Conservation (phyloP, 2,113 vertebrate genomes). For the Fulmarus glacialis region DNA sequence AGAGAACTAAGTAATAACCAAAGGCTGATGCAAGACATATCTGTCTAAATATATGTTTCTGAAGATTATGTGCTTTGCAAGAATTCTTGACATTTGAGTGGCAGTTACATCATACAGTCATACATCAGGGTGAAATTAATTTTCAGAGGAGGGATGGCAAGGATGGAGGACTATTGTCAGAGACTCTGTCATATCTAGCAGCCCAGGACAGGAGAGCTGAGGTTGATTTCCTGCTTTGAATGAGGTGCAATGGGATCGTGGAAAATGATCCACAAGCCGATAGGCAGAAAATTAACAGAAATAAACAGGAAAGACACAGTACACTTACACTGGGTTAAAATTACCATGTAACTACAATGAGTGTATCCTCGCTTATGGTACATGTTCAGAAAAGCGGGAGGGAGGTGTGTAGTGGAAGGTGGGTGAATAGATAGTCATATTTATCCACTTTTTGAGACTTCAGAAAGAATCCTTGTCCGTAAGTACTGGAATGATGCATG, state of each 20-base stretch:
- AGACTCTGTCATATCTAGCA: background rate
- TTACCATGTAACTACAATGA: background rate
- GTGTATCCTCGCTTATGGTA: background rate
- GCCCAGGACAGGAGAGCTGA: background rate
- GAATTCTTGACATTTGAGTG: background rate
- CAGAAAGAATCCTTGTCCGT: background rate
- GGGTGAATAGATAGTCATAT: background rate
- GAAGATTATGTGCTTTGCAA: background rate
- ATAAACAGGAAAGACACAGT: background rate
- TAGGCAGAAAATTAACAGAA: background rate
- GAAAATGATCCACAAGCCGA: background rate
- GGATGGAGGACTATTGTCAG: background rate
- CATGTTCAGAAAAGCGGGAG: background rate
- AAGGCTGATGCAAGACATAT: background rate
- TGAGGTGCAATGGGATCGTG: background rate
- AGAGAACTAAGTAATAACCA: background rate
- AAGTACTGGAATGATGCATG: background rate
- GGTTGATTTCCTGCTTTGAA: background rate
- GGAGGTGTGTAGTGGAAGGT: background rate
- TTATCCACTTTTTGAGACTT: background rate
- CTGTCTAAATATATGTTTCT: background rate
- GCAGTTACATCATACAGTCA: no score
- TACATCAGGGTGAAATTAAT: background rate
- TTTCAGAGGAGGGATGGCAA: background rate
- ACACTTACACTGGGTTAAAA: background rate